Percentiles rank a stretch among this genome's conserved stretches.
Conservation (phyloP, 1,140 invertebrate species). For the Temnothorax nylanderi region DNA sequence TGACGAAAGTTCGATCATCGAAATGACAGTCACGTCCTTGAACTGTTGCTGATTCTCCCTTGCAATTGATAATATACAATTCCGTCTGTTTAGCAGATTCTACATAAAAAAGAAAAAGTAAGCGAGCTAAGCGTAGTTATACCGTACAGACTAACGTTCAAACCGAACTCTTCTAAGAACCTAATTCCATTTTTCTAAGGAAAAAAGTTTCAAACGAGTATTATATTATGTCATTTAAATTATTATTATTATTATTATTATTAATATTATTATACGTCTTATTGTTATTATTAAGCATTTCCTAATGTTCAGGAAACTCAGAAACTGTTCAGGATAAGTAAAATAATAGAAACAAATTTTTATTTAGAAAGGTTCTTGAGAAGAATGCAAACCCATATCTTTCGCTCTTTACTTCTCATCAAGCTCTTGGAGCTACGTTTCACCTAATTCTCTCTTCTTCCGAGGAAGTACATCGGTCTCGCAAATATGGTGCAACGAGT, state of each 20-base stretch:
- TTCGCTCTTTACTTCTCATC: not conserved
- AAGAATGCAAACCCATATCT: not conserved
- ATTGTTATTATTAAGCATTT: not conserved
- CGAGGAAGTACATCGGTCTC: not conserved
- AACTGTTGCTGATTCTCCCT: not conserved
- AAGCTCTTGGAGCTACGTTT: not conserved
- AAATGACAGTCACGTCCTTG: not conserved
- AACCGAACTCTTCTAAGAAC: not conserved
- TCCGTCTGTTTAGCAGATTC: conserved; percentile 6
- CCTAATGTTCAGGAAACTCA: no score
- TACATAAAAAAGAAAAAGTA: not conserved
- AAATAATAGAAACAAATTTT: not conserved
- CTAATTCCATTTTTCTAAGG: not conserved
- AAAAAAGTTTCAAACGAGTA: not conserved
- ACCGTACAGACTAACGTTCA: not conserved
- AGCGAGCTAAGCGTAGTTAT: not conserved
- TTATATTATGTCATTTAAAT: not conserved
- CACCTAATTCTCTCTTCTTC: not conserved
- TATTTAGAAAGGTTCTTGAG: not conserved
- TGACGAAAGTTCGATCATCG: not conserved
- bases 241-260: not conserved
- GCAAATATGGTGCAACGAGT: not conserved
- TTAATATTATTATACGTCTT: not conserved
- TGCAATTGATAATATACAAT: not conserved
- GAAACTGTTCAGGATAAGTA: not conserved